Base-by-base conservation (phyloP, 2,797 vertebrate species). In the Crotalus adamanteus region DNA sequence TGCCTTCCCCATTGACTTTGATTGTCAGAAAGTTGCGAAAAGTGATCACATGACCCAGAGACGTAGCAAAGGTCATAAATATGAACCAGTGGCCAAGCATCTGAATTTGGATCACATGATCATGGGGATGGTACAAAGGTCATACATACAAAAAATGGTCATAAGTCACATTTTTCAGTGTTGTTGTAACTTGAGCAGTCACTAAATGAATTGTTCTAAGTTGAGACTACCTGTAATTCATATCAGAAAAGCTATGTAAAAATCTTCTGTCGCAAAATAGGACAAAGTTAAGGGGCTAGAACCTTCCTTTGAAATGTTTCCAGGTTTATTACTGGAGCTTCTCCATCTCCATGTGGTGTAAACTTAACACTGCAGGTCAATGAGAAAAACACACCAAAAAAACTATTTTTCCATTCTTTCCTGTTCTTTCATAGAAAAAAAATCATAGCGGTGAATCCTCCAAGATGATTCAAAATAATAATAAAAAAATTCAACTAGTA, bases 401-500 rank as follows among this genome's bases (percentile, higher is more conserved):
- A 2, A 2, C 6, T 3, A 1, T 9, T 53, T 13, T 5, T 18
- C 51, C 92, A 89, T 63, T 47, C 20, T 92, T 18, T 2, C 1
- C 12, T 78, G 6, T 11, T 13, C 56, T 94, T 93, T 37, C 91
- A n/a, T 7, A 5, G 37, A 63, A 53, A 61, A 18, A 53, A 59
- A 13, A 87, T 91, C 86, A 61, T 47, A 9, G 20, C 9, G 47
- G 31, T 56, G 73, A 89, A 92, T 92, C 89, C 73, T 73, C 20
- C 0, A 28, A 6, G 31, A 63, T 94, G 87, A 92, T 91, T n/a
- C 83, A 86, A 91, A 93, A n/a, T 65, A 93, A 89, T 87, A 37
- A 20, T 61, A 22, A 93, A 90, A 9, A 94, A 89, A 61, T 91
- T 6, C 0, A 22, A 87, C 91, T 91, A 83, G 88, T 56, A 93